Base-by-base conservation (phyloP, 2,888 invertebrate species). In the Ctena decussata region DNA sequence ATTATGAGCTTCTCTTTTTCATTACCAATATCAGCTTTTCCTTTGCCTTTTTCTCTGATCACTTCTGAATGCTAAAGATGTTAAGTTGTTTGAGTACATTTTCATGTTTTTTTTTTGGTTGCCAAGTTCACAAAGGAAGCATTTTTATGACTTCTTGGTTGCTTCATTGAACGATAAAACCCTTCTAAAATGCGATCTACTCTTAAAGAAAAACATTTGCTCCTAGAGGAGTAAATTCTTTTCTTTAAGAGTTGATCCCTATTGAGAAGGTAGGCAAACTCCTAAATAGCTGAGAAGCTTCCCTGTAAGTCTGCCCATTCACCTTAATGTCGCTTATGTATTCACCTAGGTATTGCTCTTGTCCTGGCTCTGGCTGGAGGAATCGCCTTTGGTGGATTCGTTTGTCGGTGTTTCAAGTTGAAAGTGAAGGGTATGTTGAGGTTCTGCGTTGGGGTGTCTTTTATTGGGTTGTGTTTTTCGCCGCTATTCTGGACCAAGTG, bases 361-460 rank as follows among this genome's bases (percentile, higher is more conserved):
- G 87, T 95, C 0, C 93, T 95, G 0, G 93, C 94, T 15, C 94
- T 94, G 11, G 93, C 93, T 0, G 91, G 92, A 0, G 95, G 95
- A 6, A 93, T 94, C 27, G 88, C 94, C 15, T 77, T 93, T 11
- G 94, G 95, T 24, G 95, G 95, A 0, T 83, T 89, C 8, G 70
- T 95, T 0, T 93, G 94, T 81, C 92, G 93, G 69, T 90, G 87
- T 78, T 90, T 93, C 73, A 91, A 91, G 53, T 82, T 95, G 60
- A 92, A 91, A 60, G 93, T 94, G n/a, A 83, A 77, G n/a, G 93
- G 93, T 24, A 93, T 94, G 87, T 85, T 95, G 49, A 90, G 90
- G 44, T 81, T 93, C 39, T 91, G 92, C 76, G 85, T 94, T 41
- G 81, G 85, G 6, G 86, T 87, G 3, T 90, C 91, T 72, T 21